Evolutionary conservation across 2,797 vertebrate genomes (phyloP).

Genomic region (Sphaeramia orbicularis): DNA sequence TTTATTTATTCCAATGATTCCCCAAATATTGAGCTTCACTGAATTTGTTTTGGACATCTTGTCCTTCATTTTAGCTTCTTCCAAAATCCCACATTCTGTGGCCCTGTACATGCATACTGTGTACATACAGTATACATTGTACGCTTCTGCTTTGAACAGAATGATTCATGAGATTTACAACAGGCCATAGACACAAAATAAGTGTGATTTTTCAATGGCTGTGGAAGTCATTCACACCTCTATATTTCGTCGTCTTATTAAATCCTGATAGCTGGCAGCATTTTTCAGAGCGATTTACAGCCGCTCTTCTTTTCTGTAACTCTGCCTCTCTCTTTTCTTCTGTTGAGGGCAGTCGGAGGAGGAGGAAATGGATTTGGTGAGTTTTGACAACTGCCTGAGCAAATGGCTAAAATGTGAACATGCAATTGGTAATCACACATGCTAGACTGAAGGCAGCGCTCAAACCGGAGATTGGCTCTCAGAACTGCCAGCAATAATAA

Average conservation of each 20-base stretch:
- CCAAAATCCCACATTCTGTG: background rate
- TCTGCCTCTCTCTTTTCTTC: slow-evolving; percentile 82
- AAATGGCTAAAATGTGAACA: slow-evolving; percentile 74
- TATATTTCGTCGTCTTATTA: slow-evolving; percentile 21
- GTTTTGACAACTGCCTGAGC: slow-evolving; percentile 84
- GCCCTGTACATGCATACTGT: slow-evolving; percentile 1
- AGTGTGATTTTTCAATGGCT: slow-evolving; percentile 21
- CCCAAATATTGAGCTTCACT: background rate
- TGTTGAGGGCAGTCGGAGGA: slow-evolving; percentile 95
- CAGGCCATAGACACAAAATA: slow-evolving; percentile 9
- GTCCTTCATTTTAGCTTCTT: background rate
- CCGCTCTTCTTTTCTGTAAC: slow-evolving; percentile 69
- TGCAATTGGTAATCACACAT: slow-evolving; percentile 63
- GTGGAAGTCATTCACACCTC: slow-evolving; percentile 36
- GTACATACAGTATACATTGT: slow-evolving; percentile 1
- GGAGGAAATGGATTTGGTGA: slow-evolving; percentile 99
- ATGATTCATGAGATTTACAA: background rate
- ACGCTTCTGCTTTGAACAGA: slow-evolving; percentile 7
- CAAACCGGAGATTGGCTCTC: slow-evolving; percentile 54
- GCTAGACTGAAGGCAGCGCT: slow-evolving; percentile 58
- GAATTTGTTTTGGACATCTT: slow-evolving; percentile 9
- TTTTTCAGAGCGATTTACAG: slow-evolving; percentile 40
- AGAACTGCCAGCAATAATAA: slow-evolving; percentile 53
- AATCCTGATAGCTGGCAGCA: slow-evolving; percentile 26
- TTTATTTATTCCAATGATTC: slow-evolving; percentile 9